Evolutionary conservation across 2,797 vertebrate genomes (phyloP), one percentile per base, ranked within the genome.

Genomic region (Brotogeris chrysoptera): DNA sequence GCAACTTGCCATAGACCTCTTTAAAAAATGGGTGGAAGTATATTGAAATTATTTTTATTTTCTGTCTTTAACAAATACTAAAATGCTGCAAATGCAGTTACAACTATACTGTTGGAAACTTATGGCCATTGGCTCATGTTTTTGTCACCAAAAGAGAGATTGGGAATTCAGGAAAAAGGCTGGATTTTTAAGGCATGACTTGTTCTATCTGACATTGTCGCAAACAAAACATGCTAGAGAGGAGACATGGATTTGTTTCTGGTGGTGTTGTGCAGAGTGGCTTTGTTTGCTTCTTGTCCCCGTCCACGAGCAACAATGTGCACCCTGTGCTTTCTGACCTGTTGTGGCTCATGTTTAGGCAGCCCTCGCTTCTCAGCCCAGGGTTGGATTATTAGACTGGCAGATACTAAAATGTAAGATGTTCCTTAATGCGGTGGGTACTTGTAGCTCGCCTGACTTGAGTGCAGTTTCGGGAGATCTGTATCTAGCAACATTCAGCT

Each of bases 1-100:
- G 68, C 74, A 89, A 41, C 13, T 91, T 95, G 53, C 82, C 74
- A 72, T 3, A 43, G 19, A 49, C 10, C 7, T 66, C 50, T 93
- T 85, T 80, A 30, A 46, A 77, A 79, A 88, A 47, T 46, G 18
- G 8, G 44, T 47, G 11, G 17, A 79, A 92, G 11, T 41, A 30
- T 12, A 47, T 79, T 90, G 57, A 66, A 69, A 90, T 81, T 81
- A 38, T 80, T 68, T 83, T 72, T 91, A 27, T 80, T 95, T 94
- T 91, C 34, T 81, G 3, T 38, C 59, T 80, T 24, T 55, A 91
- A 34, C 17, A 79, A 93, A 81, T 41, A 19, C 11, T 57, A 70
- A 85, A 92, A 84, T 60, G 6, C 23, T 52, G 32, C 17, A 63
- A 85, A 80, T 43, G 27, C 9, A 79, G 14, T 86, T 83, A 73